phyloP scores from a whole-genome alignment of 2,888 invertebrate genomes.

The Polymixis lichenea region DNA sequence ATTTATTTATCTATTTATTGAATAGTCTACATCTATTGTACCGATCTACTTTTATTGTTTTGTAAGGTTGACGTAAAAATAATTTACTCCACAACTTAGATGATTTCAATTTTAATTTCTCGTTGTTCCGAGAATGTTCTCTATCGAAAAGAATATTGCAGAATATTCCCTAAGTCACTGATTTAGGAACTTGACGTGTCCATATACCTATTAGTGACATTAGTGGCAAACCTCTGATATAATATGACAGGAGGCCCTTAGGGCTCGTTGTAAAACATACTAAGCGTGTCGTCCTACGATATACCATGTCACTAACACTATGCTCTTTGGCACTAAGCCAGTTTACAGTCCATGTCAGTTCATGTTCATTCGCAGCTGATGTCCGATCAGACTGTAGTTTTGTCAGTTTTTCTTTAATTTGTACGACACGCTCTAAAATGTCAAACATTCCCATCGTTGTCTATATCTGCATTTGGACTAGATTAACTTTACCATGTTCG shows the following conservation, averaged over 20 bases:
- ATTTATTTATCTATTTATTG: no score
- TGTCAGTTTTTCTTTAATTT: constrained; percentile 58
- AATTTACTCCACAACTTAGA: not conserved
- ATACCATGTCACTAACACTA: constrained; percentile 73
- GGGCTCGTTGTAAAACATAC: constrained; percentile 64
- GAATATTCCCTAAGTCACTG: not conserved
- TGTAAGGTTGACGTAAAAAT: not conserved
- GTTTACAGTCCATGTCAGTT: constrained; percentile 67
- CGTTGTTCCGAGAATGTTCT: not conserved
- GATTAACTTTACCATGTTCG: constrained; percentile 16
- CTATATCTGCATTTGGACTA: constrained; percentile 19
- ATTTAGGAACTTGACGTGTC: not conserved
- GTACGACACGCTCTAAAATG: constrained; percentile 19
- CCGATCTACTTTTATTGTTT: no score
- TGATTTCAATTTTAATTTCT: not conserved
- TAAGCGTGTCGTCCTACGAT: constrained; percentile 74
- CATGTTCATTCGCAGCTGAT: constrained; percentile 68
- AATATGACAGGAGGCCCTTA: constrained; percentile 60
- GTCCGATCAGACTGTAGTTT: constrained; percentile 67
- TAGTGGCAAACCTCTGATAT: not conserved
- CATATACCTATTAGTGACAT: not conserved
- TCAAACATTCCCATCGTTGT: constrained; percentile 6
- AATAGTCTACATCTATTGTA: no score
- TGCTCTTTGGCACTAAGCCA: constrained; percentile 77
- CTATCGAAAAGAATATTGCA: not conserved